Evolutionary conservation across 2,797 vertebrate species (phyloP).

Genomic region (Urocyon cinereoargenteus): DNA sequence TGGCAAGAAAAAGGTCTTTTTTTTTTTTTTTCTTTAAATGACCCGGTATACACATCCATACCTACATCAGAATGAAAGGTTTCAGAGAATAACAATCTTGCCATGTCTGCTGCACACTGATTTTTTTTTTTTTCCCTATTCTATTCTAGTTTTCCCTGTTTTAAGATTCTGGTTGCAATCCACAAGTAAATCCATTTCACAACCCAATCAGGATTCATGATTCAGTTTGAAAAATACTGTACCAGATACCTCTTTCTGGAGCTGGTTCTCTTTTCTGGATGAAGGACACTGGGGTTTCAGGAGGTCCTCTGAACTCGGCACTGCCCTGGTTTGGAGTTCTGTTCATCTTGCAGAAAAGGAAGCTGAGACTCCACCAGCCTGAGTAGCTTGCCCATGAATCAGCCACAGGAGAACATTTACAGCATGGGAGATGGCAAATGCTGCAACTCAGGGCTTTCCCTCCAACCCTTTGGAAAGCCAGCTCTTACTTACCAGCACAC

Average conservation of each 20-base stretch:
- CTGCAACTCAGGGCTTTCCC: background rate
- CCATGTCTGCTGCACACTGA: background rate
- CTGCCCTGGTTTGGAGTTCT: background rate
- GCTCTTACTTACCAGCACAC: background rate
- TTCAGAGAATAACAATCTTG: background rate
- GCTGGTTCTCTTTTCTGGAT: constrained; percentile 18
- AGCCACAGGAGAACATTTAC: background rate
- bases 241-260: background rate
- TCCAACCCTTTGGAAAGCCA: background rate
- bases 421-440: background rate
- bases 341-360: background rate
- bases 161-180: constrained; percentile 13
- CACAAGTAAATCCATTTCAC: constrained; percentile 41
- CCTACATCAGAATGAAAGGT: background rate
- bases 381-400: background rate
- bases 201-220: background rate
- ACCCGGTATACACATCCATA: background rate
- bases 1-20: background rate
- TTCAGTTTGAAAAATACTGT: constrained; percentile 39
- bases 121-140: background rate
- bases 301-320: background rate
- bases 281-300: background rate
- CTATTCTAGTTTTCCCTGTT: background rate
- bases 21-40: background rate
- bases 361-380: background rate